These are phyloP conservation scores for Ennomos quercinarius DNA, from an alignment of 2,888 invertebrate genomes.

Conservation along the genomic window DNA sequence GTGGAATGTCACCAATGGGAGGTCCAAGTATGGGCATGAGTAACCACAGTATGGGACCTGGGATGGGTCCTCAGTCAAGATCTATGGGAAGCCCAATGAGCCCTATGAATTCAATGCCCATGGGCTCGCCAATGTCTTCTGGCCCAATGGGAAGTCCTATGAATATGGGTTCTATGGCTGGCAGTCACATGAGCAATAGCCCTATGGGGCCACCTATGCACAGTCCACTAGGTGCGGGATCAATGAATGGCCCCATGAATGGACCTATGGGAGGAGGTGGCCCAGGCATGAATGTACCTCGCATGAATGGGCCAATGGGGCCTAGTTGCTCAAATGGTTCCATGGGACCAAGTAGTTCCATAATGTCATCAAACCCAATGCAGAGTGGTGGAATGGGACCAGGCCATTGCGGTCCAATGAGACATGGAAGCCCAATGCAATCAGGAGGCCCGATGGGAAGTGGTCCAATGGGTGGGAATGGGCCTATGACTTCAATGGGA, in stretches of 20 bases:
- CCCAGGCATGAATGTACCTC: conserved; percentile 83
- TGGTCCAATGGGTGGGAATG: conserved; percentile 84
- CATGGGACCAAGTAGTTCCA: conserved; percentile 83
- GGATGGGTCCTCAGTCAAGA: conserved; percentile 83
- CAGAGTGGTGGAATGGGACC: conserved; percentile 81
- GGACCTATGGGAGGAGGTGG: conserved; percentile 87
- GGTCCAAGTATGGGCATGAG: conserved; percentile 89
- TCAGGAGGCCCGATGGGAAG: conserved; percentile 81
- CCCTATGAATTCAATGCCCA: conserved; percentile 90
- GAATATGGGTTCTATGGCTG: conserved; percentile 87
- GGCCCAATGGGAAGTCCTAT: conserved; percentile 91
- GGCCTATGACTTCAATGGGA: conserved; percentile 80
- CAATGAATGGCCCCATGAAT: conserved; percentile 85
- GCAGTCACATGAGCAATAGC: conserved; percentile 88
- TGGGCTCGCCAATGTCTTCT: conserved; percentile 89
- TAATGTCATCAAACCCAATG: conserved; percentile 84
- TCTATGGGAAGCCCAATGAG: conserved; percentile 91
- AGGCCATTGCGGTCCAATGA: conserved; percentile 83
- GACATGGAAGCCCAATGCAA: conserved; percentile 83
- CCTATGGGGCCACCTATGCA: conserved; percentile 92
- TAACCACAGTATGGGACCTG: conserved; percentile 87
- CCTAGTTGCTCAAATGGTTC: conserved; percentile 85
- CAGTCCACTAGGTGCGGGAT: conserved; percentile 86
- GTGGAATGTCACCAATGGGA: conserved; percentile 89
- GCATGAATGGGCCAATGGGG: conserved; percentile 85